Percentiles rank a stretch among this genome's conserved stretches.
These are phyloP conservation scores for Clitarchus hookeri DNA, from an alignment of 2,888 invertebrate species.

Conservation along the genomic window DNA sequence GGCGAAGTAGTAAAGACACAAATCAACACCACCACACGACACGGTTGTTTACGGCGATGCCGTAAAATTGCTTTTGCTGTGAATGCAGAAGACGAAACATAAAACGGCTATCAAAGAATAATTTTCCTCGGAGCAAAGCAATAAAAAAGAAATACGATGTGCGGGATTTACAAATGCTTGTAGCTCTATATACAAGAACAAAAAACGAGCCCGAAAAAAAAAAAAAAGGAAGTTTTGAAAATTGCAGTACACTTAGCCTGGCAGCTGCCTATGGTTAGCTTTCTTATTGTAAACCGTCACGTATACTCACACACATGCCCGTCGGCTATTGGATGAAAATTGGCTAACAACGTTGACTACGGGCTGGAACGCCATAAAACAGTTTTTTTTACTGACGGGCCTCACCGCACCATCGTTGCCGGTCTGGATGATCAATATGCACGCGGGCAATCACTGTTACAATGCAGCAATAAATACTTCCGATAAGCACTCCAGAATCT, in stretches of 20 bases:
- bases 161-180: not conserved
- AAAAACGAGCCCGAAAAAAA: not conserved
- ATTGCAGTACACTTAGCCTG: conserved; percentile 7
- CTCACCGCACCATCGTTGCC: not conserved
- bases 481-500: not conserved
- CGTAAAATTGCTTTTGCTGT: not conserved
- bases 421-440: not conserved
- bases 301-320: not conserved
- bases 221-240: not conserved
- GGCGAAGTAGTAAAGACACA: too few species aligned
- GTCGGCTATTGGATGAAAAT: not conserved
- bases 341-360: not conserved
- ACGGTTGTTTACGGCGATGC: not conserved
- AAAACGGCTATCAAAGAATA: not conserved
- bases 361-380: not conserved
- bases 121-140: not conserved
- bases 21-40: too few species aligned
- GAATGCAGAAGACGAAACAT: not conserved
- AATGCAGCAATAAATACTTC: too few species aligned
- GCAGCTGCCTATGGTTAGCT: not conserved
- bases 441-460: not conserved
- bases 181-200: not conserved
- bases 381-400: not conserved
- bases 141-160: not conserved
- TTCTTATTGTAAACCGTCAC: not conserved